These are phyloP conservation scores for Nesidiocoris tenuis DNA, from an alignment of 2,888 invertebrate species.

Conservation along the genomic window DNA sequence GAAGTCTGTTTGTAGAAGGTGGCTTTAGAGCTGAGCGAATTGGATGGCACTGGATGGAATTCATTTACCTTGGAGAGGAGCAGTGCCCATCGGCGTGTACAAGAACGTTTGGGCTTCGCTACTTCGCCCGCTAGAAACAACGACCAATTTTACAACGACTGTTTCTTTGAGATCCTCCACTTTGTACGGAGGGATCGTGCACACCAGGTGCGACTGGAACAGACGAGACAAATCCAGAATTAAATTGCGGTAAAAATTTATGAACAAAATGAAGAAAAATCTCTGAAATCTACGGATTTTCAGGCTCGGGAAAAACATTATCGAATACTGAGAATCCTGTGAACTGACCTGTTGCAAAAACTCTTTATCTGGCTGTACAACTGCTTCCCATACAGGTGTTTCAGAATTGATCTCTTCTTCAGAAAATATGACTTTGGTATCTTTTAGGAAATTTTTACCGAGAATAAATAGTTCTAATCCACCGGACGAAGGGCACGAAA, in stretches of 20 bases:
- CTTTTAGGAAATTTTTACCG: conserved; percentile 90
- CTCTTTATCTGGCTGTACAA: conserved; percentile 83
- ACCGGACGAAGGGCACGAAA: conserved; percentile 75
- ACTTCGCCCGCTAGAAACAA: conserved; percentile 80
- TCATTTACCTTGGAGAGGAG: conserved; percentile 45
- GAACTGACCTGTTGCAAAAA: conserved; percentile 75
- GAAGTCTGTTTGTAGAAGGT: conserved; percentile 22
- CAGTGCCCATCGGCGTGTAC: conserved; percentile 58
- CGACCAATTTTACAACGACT: conserved; percentile 72
- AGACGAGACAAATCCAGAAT: conserved; percentile 30
- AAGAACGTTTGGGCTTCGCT: conserved; percentile 82
- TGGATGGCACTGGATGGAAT: conserved; percentile 15
- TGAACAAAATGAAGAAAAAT: too few relatives aligned
- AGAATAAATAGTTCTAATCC: conserved; percentile 83
- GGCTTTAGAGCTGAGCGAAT: conserved; percentile 41
- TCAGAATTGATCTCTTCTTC: conserved; percentile 50
- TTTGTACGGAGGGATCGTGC: conserved; percentile 77
- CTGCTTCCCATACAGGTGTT: conserved; percentile 72
- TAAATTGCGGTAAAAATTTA: too few relatives aligned
- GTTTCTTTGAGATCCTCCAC: conserved; percentile 68
- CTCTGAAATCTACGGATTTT: too few relatives aligned
- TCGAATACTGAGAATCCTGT: too few relatives aligned
- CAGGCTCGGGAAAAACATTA: too few relatives aligned
- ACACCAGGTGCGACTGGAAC: conserved; percentile 79
- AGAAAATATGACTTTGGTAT: conserved; percentile 80